Evolutionary conservation across 2,888 invertebrate species (phyloP), one percentile per base, ranked within the genome.

Genomic region (Thumatha senex): DNA sequence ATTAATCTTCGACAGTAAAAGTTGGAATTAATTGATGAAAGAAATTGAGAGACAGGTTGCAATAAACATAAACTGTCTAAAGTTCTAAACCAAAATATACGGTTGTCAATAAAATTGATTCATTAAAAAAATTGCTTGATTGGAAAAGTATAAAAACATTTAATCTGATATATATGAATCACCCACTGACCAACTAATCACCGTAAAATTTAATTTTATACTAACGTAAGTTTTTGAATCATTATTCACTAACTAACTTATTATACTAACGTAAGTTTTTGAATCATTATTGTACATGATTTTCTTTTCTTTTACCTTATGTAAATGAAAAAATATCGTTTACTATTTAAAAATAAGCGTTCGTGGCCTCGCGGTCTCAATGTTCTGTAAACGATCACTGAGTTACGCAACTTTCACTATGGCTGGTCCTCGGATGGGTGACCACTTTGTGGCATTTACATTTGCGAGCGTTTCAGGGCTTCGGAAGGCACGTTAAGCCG

Each of bases 61-160:
- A 69, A 81, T 84, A 80, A 81, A 81, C 72, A 76, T 80, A 76
- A 82, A 80, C 71, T 78, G 76, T 75, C 74, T 74, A 76, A 72
- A 82, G 67, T 67, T 74, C 72, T 67, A 78, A 77, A 74, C 77
- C 70, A 61, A 78, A 78, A 74, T 83, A 82, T 80, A 85, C 81
- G 79, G 80, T 83, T 82, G 80, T 84, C 80, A 81, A 80, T 81
- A 80, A 83, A 74, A 78, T 71, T 65, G 71, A 74, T 79, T 84
- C 78, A 80, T 85, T 84, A 86, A 76, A 78, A 70, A 70, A 68
- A 70, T 78, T 66, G 75, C 77, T 70, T 80, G 77, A 86, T 84
- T 80, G 78, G 76, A 63, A 63, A 66, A 68, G 69, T 72, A 70
- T 70, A 69, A 76, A 72, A 73, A 70, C 68, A 70, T 78, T 77